Conservation (phyloP, 1,140 invertebrate species). For the Pogonognathellus flavescens region DNA sequence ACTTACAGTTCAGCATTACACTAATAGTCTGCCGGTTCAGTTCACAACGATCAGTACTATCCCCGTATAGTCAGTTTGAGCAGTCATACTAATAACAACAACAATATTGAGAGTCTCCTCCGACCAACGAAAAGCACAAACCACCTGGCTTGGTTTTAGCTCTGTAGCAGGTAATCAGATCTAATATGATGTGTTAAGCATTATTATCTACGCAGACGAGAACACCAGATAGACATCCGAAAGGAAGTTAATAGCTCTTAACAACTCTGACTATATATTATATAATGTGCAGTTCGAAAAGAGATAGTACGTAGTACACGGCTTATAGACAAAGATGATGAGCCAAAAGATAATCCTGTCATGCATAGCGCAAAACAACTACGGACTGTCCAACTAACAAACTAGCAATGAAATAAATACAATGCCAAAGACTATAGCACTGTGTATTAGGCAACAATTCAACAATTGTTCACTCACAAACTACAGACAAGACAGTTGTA, state of each 20-base stretch:
- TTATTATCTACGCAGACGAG: slow-evolving; percentile 35
- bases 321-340: slow-evolving; percentile 31
- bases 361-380: slow-evolving; percentile 34
- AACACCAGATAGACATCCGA: slow-evolving; percentile 43
- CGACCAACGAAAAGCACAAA: slow-evolving; percentile 7
- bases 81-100: neutral
- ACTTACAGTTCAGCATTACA: too few relatives aligned
- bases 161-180: slow-evolving; percentile 25
- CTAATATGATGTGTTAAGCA: slow-evolving; percentile 32
- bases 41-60: too few relatives aligned
- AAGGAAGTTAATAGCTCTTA: slow-evolving; percentile 45
- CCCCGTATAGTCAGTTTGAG: neutral
- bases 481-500: neutral
- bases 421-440: neutral
- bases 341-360: slow-evolving; percentile 6
- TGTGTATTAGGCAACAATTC: neutral
- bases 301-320: neutral
- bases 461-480: slow-evolving; percentile 25
- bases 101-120: slow-evolving; percentile 14
- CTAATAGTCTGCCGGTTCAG: too few relatives aligned
- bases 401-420: too few relatives aligned
- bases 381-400: neutral
- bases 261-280: slow-evolving; percentile 3
- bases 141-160: slow-evolving; percentile 19
- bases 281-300: neutral